Conservation (phyloP, 2,797 vertebrate species). For the Percopsis omiscomaycus region DNA sequence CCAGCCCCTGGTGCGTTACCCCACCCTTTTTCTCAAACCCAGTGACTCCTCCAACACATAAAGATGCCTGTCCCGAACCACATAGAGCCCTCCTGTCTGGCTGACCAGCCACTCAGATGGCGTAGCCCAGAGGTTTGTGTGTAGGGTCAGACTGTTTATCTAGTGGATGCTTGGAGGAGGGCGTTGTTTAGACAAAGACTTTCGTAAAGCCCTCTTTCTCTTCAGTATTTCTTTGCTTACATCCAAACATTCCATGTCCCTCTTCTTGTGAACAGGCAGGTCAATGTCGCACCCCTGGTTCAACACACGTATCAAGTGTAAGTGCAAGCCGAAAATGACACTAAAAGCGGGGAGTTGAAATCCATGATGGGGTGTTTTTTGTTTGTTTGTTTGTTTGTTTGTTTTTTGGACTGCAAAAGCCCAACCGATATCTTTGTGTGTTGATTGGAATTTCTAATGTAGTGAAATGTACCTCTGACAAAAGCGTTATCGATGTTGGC, state of each 20-base stretch:
- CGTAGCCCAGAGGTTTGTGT: background rate
- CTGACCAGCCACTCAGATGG: background rate
- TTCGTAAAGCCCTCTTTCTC: background rate
- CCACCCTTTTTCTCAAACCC: background rate
- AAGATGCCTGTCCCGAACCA: background rate
- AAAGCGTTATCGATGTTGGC: background rate
- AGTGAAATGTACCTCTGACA: slow-evolving; percentile 8
- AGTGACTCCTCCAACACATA: background rate
- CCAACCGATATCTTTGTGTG: background rate
- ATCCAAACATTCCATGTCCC: slow-evolving; percentile 46
- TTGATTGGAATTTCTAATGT: slow-evolving; percentile 4
- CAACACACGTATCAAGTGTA: slow-evolving; percentile 26
- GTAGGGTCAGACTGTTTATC: background rate
- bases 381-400: too few species aligned
- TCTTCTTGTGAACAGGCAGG: slow-evolving; percentile 25
- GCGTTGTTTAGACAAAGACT: background rate
- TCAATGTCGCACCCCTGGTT: background rate
- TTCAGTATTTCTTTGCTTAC: too few species aligned
- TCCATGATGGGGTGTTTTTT: slow-evolving; percentile 19
- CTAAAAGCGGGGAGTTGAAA: slow-evolving; percentile 8
- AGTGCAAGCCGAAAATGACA: background rate
- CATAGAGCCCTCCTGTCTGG: background rate
- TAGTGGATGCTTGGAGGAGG: background rate
- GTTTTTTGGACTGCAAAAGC: slow-evolving; percentile 26
- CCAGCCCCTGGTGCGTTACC: background rate